phyloP scores from a whole-genome alignment of 2,797 vertebrate genomes.

The Xenops minutus region DNA sequence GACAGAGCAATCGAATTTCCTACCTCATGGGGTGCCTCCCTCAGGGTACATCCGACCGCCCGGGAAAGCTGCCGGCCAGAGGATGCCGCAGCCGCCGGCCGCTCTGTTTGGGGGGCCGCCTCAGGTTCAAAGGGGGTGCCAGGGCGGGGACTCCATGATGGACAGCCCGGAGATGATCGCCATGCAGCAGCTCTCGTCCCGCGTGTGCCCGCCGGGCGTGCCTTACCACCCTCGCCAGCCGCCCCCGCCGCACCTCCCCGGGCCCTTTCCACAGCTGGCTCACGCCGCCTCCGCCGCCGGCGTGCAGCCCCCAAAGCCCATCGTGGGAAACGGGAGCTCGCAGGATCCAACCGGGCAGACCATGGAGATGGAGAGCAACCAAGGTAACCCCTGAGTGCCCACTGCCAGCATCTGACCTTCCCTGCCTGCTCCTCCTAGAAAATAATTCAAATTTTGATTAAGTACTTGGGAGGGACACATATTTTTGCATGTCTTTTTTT shows the following conservation, averaged over 20 bases:
- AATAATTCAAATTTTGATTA: not conserved
- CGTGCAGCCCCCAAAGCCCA: constrained; percentile 25
- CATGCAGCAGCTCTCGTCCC: constrained; percentile 95
- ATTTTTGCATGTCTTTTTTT: rapidly evolving
- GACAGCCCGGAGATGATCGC: constrained; percentile 99
- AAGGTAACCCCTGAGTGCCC: constrained; percentile 36
- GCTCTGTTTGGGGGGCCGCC: constrained; percentile 65
- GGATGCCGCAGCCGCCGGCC: constrained; percentile 46
- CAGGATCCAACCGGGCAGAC: constrained; percentile 37
- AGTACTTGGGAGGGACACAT: not conserved
- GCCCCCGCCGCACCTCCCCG: constrained; percentile 44
- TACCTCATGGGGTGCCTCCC: constrained; percentile 76
- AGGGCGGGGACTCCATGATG: constrained; percentile 89
- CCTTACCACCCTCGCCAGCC: constrained; percentile 79
- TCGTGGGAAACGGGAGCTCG: constrained; percentile 45
- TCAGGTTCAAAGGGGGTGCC: constrained; percentile 67
- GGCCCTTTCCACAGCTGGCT: constrained; percentile 72
- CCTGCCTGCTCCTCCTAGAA: not conserved
- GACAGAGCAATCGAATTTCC: constrained; percentile 82
- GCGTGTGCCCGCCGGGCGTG: constrained; percentile 83
- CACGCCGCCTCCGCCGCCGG: not conserved
- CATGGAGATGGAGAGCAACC: constrained; percentile 54
- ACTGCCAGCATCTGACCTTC: rapidly evolving
- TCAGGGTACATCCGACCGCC: constrained; percentile 77
- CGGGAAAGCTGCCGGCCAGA: constrained; percentile 56